Base-by-base conservation (phyloP, 2,113 vertebrate genomes). In the Pelecanoides urinatrix region DNA sequence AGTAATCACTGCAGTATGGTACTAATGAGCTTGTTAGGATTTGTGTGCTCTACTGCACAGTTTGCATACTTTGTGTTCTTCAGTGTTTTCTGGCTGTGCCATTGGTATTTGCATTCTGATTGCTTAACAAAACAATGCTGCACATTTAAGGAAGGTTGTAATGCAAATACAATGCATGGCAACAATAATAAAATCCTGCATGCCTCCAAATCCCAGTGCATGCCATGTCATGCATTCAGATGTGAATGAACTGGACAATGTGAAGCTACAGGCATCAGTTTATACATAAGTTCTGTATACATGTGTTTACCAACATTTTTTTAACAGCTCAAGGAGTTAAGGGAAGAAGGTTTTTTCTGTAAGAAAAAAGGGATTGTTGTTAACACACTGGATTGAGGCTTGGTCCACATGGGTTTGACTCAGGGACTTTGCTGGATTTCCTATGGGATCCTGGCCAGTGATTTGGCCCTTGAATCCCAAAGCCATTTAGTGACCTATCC, bases 21-120 rank as follows among this genome's bases (percentile, higher is more conserved):
- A 47, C 88, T 97, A 96, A 96, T 86, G 92, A 95, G 76, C 95
- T 97, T 90, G 92, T 95, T 95, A 96, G 95, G 82, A 79, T 96
- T 96, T 96, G 90, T 96, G 91, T 93, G 67, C 92, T 94, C 91
- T 95, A 68, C 90, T 88, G 87, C 93, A 90, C 87, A 90, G 90
- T 91, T 95, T 95, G 78, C 74, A 90, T 90, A 85, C 81, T 93
- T 95, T 55, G 72, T 96, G 79, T 92, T 56, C 65, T 92, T 93
- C 63, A 72, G 19, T 92, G 68, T 92, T 88, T 92, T 88, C 90
- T 95, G 59, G 92, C 88, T 88, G 65, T 91, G 79, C 76, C 86
- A 81, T 67, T 77, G 29, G n/a, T 92, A 83, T 94, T 96, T 93
- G 62, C 86, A 86, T 92, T 92, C 90, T 91, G 75, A 94, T 79